These are phyloP conservation scores for Criorhina ranunculi DNA, from an alignment of 2,888 invertebrate species.

Conservation along the genomic window DNA sequence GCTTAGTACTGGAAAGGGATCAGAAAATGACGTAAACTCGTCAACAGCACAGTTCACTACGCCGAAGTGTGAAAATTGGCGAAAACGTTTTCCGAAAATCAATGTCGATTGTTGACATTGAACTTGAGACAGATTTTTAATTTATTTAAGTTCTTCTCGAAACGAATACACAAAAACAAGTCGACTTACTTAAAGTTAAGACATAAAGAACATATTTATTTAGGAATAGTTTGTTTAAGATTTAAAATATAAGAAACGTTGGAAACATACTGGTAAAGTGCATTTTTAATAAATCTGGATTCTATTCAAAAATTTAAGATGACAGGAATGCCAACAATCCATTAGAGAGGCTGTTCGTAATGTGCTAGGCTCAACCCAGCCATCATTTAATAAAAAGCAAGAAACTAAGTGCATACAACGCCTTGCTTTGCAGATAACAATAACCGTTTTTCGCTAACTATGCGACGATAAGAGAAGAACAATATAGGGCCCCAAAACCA, in stretches of 20 bases:
- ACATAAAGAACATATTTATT: slow-evolving; percentile 63
- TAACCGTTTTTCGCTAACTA: too few relatives aligned
- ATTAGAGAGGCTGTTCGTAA: too few relatives aligned
- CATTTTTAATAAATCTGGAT: too few relatives aligned
- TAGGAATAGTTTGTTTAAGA: slow-evolving; percentile 50
- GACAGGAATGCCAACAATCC: too few relatives aligned
- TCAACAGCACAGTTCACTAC: slow-evolving; percentile 80
- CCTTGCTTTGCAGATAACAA: too few relatives aligned
- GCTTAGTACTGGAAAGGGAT: slow-evolving; percentile 30
- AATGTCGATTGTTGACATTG: slow-evolving; percentile 81
- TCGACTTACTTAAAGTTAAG: slow-evolving; percentile 62
- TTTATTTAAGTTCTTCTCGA: slow-evolving; percentile 41
- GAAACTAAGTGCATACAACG: too few relatives aligned
- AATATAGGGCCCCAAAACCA: too few relatives aligned
- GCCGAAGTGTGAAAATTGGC: slow-evolving; percentile 83
- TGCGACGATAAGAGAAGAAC: too few relatives aligned
- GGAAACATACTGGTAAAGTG: background rate
- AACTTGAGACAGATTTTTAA: slow-evolving; percentile 78
- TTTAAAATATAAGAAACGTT: slow-evolving; percentile 43
- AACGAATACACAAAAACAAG: slow-evolving; percentile 9
- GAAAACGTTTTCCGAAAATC: slow-evolving; percentile 82
- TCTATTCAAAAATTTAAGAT: too few relatives aligned
- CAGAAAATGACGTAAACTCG: slow-evolving; percentile 54
- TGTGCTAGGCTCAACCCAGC: too few relatives aligned
- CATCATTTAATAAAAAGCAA: too few relatives aligned